Evolutionary conservation across 2,888 invertebrate species (phyloP).

Genomic region (Archips crataeganus): DNA sequence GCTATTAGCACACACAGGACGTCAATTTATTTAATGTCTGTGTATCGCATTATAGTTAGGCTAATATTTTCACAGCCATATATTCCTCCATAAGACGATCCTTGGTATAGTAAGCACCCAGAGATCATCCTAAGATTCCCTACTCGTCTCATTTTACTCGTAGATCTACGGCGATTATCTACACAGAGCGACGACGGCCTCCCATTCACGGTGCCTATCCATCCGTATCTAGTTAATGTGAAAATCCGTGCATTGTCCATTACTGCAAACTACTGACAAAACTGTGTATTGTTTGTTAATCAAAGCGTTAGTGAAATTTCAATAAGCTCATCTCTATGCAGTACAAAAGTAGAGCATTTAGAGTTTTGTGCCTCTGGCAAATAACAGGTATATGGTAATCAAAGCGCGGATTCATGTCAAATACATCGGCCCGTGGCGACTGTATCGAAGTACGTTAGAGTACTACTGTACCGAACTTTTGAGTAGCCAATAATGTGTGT

Average conservation of each 20-base stretch:
- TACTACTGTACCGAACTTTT: no score
- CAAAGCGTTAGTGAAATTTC: slow-evolving; percentile 10
- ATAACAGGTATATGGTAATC: no score
- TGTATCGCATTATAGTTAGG: no score
- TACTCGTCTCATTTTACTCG: slow-evolving; percentile 1
- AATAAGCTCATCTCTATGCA: background rate
- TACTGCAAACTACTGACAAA: slow-evolving; percentile 23
- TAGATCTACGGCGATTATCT: slow-evolving; percentile 25
- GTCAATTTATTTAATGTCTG: no score
- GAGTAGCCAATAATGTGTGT: no score
- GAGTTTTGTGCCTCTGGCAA: no score
- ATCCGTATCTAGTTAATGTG: slow-evolving; percentile 51
- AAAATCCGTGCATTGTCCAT: slow-evolving; percentile 58
- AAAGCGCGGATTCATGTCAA: no score
- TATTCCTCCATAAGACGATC: background rate
- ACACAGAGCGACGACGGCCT: slow-evolving; percentile 46
- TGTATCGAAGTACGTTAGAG: no score
- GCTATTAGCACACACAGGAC: no score
- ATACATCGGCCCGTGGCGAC: no score
- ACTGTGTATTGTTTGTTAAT: slow-evolving; percentile 34
- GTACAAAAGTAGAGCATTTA: background rate
- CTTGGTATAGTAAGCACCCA: background rate
- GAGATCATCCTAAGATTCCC: background rate
- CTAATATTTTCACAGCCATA: no score
- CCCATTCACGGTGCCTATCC: slow-evolving; percentile 49